phyloP scores from a whole-genome alignment of 2,113 vertebrate genomes.

The Blennius ocellaris region DNA sequence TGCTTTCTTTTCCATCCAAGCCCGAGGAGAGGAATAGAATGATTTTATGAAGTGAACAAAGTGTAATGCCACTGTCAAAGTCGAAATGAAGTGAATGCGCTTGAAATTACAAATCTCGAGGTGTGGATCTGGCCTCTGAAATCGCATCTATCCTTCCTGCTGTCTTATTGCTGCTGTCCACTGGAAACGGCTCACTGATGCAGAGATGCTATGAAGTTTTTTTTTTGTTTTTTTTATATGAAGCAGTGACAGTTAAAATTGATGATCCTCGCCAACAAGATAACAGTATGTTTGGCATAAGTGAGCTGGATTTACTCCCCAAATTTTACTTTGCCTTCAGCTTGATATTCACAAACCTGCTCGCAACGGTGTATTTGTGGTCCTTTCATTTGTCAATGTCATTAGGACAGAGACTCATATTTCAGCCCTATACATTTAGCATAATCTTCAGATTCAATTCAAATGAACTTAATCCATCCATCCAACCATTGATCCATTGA shows the following conservation, averaged over 20 bases:
- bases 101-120: background rate
- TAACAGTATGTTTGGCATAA: constrained; percentile 25
- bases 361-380: background rate
- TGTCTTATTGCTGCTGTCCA: constrained; percentile 1
- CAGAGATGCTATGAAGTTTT: constrained; percentile 36
- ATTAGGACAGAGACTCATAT: background rate
- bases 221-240: constrained; percentile 36
- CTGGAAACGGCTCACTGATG: constrained; percentile 22
- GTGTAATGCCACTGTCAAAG: background rate
- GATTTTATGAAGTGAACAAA: constrained; percentile 32
- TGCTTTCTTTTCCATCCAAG: constrained; percentile 36
- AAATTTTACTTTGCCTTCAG: constrained; percentile 15
- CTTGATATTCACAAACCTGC: background rate
- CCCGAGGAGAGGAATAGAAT: background rate
- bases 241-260: constrained; percentile 45
- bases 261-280: constrained; percentile 25
- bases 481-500: no score
- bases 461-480: background rate
- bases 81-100: constrained; percentile 2
- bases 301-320: constrained; percentile 18
- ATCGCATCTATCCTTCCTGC: constrained; percentile 18
- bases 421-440: background rate
- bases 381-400: background rate
- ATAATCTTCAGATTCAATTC: background rate
- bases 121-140: constrained; percentile 23